These are phyloP conservation scores for Pseudochaenichthys georgianus DNA, from an alignment of 2,797 vertebrate genomes.

Conservation along the genomic window DNA sequence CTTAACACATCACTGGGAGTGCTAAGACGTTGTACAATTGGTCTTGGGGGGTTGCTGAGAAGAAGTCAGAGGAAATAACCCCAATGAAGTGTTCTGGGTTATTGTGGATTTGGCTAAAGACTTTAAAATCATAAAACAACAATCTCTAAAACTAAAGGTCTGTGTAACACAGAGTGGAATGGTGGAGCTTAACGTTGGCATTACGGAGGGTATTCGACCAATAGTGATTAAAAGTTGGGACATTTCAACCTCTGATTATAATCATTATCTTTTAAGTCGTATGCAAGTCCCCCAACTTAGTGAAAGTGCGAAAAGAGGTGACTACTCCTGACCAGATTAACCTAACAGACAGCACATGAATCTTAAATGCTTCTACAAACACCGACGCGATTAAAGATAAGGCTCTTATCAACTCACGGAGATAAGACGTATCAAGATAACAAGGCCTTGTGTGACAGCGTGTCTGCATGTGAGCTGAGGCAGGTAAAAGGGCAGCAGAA, in stretches of 20 bases:
- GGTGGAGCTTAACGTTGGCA: not conserved
- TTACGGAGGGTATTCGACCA: conserved; percentile 5
- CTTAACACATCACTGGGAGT: not conserved
- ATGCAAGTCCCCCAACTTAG: not conserved
- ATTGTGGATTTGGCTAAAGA: not conserved
- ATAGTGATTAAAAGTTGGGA: not conserved
- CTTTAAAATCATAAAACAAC: not conserved
- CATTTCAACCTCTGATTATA: not conserved
- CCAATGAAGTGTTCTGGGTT: not conserved
- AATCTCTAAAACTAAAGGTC: not conserved
- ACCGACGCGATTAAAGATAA: conserved; percentile 31
- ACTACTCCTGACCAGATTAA: conserved; percentile 18
- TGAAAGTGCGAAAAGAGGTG: not conserved
- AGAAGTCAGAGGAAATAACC: not conserved
- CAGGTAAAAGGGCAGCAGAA: conserved; percentile 26
- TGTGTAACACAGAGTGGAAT: not conserved
- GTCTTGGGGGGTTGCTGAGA: too few species aligned
- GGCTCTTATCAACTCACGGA: conserved; percentile 3
- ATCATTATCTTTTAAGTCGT: not conserved
- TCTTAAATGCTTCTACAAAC: conserved; percentile 40
- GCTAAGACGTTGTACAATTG: too few species aligned
- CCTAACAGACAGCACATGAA: conserved; percentile 13
- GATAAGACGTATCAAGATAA: conserved; percentile 44
- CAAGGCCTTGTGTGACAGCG: conserved; percentile 10
- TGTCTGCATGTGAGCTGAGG: conserved; percentile 7